phyloP scores from a whole-genome alignment of 2,113 vertebrate genomes.

The Crocuta crocuta region DNA sequence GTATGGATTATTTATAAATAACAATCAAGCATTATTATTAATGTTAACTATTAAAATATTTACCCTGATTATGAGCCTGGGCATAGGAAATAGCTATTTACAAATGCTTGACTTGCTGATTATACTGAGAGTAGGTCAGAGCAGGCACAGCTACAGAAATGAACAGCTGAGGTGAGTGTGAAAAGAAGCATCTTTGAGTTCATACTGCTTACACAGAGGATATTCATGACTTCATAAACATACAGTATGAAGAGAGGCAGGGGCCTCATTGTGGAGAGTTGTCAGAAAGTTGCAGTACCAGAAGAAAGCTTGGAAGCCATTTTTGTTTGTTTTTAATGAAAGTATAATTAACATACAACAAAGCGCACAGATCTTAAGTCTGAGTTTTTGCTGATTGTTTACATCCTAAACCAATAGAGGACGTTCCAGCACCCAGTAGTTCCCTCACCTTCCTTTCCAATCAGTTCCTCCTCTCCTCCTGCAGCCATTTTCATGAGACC shows the following conservation, averaged over 20 bases:
- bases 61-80: neutral
- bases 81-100: neutral
- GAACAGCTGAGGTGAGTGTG: neutral
- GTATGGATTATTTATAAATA: neutral
- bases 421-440: neutral
- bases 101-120: neutral
- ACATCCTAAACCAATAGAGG: neutral
- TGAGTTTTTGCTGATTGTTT: neutral
- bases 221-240: neutral
- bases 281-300: neutral
- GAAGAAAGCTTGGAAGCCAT: slow-evolving; percentile 24
- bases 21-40: neutral
- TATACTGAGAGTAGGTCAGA: neutral
- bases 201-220: neutral
- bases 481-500: neutral
- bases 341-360: neutral
- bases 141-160: neutral
- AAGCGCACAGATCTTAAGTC: neutral
- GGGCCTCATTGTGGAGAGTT: neutral
- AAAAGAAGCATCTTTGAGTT: neutral
- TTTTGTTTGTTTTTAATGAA: slow-evolving; percentile 14
- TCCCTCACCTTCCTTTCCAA: neutral
- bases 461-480: neutral
- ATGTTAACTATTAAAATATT: neutral
- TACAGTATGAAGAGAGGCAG: neutral